A percentile compares a stretch with the other conserved stretches of the same genome.
phyloP scores from a whole-genome alignment of 2,888 invertebrate species.

The Cacoxenus indagator region DNA sequence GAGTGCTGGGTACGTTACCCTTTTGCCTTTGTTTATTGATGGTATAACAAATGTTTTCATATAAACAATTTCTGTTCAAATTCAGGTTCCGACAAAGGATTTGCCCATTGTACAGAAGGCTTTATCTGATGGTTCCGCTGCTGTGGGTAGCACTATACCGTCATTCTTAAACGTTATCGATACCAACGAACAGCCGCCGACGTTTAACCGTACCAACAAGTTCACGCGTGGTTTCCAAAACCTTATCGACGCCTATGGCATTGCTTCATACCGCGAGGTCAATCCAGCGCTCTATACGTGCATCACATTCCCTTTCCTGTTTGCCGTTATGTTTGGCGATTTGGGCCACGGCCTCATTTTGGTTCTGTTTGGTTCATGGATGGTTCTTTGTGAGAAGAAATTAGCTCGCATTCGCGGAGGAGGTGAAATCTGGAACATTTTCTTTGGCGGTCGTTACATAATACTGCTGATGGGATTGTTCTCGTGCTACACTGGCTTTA shows the following conservation, averaged over 20 bases:
- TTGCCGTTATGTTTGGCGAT: constrained; percentile 97
- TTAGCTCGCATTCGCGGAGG: constrained; percentile 80
- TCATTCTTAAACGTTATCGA: constrained; percentile 94
- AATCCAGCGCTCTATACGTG: constrained; percentile 91
- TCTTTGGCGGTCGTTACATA: constrained; percentile 98
- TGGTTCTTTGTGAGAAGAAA: constrained; percentile 85
- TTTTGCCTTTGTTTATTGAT: no score
- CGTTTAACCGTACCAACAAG: constrained; percentile 92
- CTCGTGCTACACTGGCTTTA: constrained; percentile 96
- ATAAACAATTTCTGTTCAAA: no score
- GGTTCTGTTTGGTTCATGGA: constrained; percentile 84
- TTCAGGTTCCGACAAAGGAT: constrained; percentile 82
- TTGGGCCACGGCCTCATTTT: constrained; percentile 91
- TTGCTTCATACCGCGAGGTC: constrained; percentile 93
- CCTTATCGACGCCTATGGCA: constrained; percentile 93
- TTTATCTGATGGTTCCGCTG: constrained; percentile 86
- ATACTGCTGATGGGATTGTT: constrained; percentile 97
- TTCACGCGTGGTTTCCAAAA: constrained; percentile 94
- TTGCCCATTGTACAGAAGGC: constrained; percentile 83
- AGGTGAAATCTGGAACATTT: constrained; percentile 96
- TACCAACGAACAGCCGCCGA: constrained; percentile 87
- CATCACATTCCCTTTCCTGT: constrained; percentile 95
- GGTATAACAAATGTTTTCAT: no score
- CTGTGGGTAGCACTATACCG: constrained; percentile 89
- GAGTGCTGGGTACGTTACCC: constrained; percentile 97